phyloP scores from a whole-genome alignment of 2,888 invertebrate genomes.

The Orthonevra nobilis region DNA sequence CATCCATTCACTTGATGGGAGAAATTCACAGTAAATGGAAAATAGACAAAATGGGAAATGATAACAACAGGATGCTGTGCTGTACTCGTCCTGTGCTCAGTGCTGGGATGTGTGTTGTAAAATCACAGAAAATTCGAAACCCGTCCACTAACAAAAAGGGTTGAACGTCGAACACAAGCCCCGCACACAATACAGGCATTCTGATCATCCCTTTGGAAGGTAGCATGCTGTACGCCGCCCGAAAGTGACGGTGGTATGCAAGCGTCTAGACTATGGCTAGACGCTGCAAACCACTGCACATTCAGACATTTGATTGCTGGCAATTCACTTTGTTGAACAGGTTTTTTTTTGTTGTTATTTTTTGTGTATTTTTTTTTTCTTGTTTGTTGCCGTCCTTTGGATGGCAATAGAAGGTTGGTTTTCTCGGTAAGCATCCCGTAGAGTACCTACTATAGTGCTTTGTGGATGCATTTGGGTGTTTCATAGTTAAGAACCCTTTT shows the following conservation, averaged over 20 bases:
- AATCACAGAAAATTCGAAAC: slow-evolving; percentile 50
- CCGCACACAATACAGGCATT: slow-evolving; percentile 51
- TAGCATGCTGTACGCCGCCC: slow-evolving; percentile 22
- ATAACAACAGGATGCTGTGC: slow-evolving; percentile 66
- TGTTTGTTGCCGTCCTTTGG: slow-evolving; percentile 23
- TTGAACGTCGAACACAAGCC: slow-evolving; percentile 30
- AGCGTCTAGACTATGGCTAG: slow-evolving; percentile 73
- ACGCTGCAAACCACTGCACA: slow-evolving; percentile 73
- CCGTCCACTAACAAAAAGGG: slow-evolving; percentile 50
- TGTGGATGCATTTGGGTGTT: slow-evolving; percentile 47
- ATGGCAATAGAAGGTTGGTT: slow-evolving; percentile 32
- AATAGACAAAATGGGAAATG: slow-evolving; percentile 40
- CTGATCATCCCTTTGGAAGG: slow-evolving; percentile 50
- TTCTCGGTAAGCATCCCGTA: slow-evolving; percentile 40
- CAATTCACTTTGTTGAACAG: slow-evolving; percentile 68
- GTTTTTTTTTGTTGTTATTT: slow-evolving; percentile 9
- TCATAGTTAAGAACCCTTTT: slow-evolving; percentile 27
- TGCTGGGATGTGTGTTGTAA: slow-evolving; percentile 51
- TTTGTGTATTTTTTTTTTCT: no score
- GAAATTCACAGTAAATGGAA: slow-evolving; percentile 32
- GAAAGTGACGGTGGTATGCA: slow-evolving; percentile 67
- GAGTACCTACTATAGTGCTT: slow-evolving; percentile 39
- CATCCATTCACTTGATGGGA: slow-evolving; percentile 45
- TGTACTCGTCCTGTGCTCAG: slow-evolving; percentile 7
- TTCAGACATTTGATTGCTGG: slow-evolving; percentile 71